Conservation (phyloP, 2,797 vertebrate species). For the Hypotaenidia okinawae region DNA sequence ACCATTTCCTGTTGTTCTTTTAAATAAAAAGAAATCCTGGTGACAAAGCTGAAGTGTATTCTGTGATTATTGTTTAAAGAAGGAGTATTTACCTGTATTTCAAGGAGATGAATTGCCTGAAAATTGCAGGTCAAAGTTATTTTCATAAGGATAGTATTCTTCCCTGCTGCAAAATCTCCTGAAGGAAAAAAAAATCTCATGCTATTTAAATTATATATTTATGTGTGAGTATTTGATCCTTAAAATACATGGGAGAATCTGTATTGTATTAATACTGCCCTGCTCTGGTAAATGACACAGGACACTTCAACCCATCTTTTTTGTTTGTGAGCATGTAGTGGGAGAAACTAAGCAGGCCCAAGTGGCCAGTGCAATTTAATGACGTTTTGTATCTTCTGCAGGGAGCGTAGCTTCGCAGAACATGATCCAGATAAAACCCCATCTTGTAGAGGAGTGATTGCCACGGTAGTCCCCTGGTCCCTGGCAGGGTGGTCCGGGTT, state of each 20-base stretch:
- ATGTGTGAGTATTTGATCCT: background rate
- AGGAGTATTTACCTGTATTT: constrained; percentile 12
- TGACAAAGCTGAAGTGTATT: constrained; percentile 71
- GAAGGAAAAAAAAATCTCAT: background rate
- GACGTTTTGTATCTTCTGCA: background rate
- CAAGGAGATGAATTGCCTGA: background rate
- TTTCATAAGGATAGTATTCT: background rate
- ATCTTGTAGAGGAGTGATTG: background rate
- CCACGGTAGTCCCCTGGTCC: background rate
- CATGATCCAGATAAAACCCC: background rate
- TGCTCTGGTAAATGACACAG: background rate
- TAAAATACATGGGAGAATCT: background rate
- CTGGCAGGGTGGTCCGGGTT: background rate
- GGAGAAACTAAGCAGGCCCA: background rate
- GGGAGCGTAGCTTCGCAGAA: background rate
- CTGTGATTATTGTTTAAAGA: constrained; percentile 68
- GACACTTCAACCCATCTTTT: background rate
- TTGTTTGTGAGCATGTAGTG: background rate
- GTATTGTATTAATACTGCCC: background rate
- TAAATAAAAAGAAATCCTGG: constrained; percentile 76
- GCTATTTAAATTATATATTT: background rate
- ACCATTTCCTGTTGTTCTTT: constrained; percentile 68
- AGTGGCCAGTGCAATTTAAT: background rate
- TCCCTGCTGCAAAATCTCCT: background rate
- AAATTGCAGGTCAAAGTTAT: background rate